Evolutionary conservation across 2,113 vertebrate genomes (phyloP).

Genomic region (Synchiropus splendidus): DNA sequence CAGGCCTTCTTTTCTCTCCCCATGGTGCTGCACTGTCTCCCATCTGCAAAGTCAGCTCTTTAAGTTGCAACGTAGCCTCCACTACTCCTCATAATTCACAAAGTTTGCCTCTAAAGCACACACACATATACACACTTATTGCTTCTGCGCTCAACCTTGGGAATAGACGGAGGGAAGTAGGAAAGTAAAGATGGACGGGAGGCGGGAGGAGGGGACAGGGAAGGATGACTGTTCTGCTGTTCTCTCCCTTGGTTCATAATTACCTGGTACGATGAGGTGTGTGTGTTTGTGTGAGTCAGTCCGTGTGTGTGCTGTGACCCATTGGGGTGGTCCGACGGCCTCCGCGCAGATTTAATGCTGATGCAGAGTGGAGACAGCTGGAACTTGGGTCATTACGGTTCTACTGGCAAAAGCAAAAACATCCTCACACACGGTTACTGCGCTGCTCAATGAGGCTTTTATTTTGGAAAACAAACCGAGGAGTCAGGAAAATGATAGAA

Average conservation of each 20-base stretch:
- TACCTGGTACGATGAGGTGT: slow-evolving; percentile 39
- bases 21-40: slow-evolving; percentile 38
- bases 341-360: slow-evolving; percentile 52
- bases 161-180: slow-evolving; percentile 33
- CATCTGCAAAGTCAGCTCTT: slow-evolving; percentile 51
- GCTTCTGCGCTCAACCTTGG: slow-evolving; percentile 37
- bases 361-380: slow-evolving; percentile 57
- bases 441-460: slow-evolving; percentile 44
- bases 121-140: slow-evolving; percentile 23
- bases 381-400: slow-evolving; percentile 56
- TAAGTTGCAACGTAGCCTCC: slow-evolving; percentile 27
- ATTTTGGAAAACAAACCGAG: slow-evolving; percentile 54
- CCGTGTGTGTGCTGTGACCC: slow-evolving; percentile 17
- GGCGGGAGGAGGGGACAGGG: slow-evolving; percentile 11
- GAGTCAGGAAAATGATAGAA: slow-evolving; percentile 29
- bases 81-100: slow-evolving; percentile 41
- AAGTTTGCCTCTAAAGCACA: slow-evolving; percentile 32
- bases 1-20: slow-evolving; percentile 43
- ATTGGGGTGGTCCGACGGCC: slow-evolving; percentile 46
- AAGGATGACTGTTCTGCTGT: slow-evolving; percentile 39
- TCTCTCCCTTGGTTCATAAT: slow-evolving; percentile 44
- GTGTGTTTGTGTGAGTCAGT: slow-evolving; percentile 24
- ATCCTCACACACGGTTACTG: slow-evolving; percentile 11
- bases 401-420: slow-evolving; percentile 38
- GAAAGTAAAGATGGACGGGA: slow-evolving; percentile 17